Conservation (phyloP, 2,113 vertebrate genomes). For the Myotis brandtii region DNA sequence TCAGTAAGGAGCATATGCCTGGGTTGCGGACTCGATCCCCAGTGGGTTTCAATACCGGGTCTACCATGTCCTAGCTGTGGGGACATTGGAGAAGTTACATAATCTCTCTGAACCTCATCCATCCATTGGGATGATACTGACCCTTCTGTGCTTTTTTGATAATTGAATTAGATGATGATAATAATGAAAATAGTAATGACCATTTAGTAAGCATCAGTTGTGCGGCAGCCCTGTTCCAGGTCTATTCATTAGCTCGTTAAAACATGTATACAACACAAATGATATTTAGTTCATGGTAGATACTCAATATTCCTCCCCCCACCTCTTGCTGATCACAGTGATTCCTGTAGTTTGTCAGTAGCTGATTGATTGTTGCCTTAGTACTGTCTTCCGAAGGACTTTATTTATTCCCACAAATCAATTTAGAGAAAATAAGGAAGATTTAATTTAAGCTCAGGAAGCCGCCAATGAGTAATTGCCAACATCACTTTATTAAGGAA, state of each 20-base stretch:
- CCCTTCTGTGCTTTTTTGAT: neutral
- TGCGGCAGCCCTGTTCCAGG: neutral
- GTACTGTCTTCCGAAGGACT: neutral
- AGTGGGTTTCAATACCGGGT: neutral
- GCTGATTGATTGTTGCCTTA: neutral
- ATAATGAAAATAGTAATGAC: neutral
- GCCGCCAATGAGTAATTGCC: slow-evolving; percentile 67
- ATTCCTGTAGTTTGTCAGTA: neutral
- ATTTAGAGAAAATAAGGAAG: slow-evolving; percentile 39
- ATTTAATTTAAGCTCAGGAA: slow-evolving; percentile 46
- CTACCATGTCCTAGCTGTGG: neutral
- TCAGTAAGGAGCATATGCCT: neutral
- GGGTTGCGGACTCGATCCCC: neutral
- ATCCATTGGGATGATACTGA: neutral
- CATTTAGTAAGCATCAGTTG: neutral
- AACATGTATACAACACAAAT: neutral
- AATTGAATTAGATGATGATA: slow-evolving; percentile 27
- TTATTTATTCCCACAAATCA: slow-evolving; percentile 60
- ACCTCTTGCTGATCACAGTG: neutral
- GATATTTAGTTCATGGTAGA: neutral
- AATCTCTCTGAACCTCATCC: neutral
- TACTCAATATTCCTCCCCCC: neutral
- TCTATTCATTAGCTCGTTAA: neutral
- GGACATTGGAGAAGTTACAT: neutral
- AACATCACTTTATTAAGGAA: slow-evolving; percentile 77